These are phyloP conservation scores for Monarcha castaneiventris DNA, from an alignment of 2,113 vertebrate species.

Conservation along the genomic window DNA sequence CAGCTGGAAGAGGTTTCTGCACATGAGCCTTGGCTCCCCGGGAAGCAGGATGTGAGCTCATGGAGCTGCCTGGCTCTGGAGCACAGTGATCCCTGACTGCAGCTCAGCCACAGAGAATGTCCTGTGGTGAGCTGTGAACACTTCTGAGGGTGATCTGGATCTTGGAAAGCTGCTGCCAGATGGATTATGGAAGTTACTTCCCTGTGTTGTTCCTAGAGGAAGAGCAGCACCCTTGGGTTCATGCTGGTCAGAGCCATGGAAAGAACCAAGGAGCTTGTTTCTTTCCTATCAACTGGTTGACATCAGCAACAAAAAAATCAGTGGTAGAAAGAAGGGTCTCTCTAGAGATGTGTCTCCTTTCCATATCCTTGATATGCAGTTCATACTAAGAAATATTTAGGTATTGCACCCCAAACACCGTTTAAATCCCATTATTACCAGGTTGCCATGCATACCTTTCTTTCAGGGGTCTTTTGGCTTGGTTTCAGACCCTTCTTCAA, in stretches of 20 bases:
- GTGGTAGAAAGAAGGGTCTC: neutral
- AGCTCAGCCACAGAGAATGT: neutral
- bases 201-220: neutral
- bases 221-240: neutral
- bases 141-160: neutral
- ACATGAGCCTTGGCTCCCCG: accelerated
- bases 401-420: neutral
- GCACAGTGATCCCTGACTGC: neutral
- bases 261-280: neutral
- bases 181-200: neutral
- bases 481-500: neutral
- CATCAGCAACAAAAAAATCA: neutral
- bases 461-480: neutral
- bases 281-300: accelerated
- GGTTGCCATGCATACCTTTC: neutral
- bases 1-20: neutral
- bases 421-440: neutral
- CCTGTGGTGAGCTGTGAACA: neutral
- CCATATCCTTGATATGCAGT: too few relatives aligned
- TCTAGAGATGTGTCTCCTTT: neutral
- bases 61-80: neutral
- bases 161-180: neutral
- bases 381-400: neutral
- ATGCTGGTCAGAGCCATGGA: neutral
- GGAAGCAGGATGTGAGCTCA: neutral